Evolutionary conservation across 30 jellyfish, hydroid and myxozoan genomes (phyloP), one percentile per base, ranked within the genome.

Genomic region (Turritopsis rubra): DNA sequence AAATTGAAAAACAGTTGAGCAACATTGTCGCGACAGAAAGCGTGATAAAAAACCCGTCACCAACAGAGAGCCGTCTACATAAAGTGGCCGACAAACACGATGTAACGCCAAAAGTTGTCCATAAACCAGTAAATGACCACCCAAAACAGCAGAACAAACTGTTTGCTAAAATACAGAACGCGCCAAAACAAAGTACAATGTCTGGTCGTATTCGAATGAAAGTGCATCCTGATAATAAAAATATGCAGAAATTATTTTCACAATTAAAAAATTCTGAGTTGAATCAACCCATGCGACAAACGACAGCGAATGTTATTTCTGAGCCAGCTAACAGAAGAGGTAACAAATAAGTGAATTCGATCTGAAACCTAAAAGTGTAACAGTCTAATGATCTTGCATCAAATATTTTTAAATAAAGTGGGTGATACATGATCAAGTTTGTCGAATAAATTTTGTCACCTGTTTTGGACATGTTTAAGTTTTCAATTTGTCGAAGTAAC

Each of bases 171-270:
- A 41, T 41, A 41, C 60, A 5, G 13, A 41, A 41, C 13, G 5
- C 60, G 60, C 60, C 60, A 41, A 41, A 41, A 41, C 60, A 41
- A 41, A 41, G 60, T 41, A 41, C 60, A 41, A 13, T 41, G 5
- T 41, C 60, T 41, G 60, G 60, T 3, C 60, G 60, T 13, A 41
- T 41, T 41, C 5, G 60, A 41, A 41, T 41, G 60, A 41, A 41
- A 41, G 77, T 68, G 16, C 31, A 68, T 68, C 31, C 77, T 7
- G 77, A 68, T 19, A 68, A 68, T 22, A 68, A 68, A 68, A 68
- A 68, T 22, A 68, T 68, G 9, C 77, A 68, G 19, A 23, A 0
- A 23, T 22, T 68, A n/a, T 68, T 68, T n/a, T n/a, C 28, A 17
- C 77, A 68, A 22, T 68, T 68, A 27, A 23, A 68, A 68, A 19